Percentiles rank a stretch among this genome's conserved stretches.
Conservation (phyloP, 2,113 vertebrate species). For the Oreocharis arfaki region DNA sequence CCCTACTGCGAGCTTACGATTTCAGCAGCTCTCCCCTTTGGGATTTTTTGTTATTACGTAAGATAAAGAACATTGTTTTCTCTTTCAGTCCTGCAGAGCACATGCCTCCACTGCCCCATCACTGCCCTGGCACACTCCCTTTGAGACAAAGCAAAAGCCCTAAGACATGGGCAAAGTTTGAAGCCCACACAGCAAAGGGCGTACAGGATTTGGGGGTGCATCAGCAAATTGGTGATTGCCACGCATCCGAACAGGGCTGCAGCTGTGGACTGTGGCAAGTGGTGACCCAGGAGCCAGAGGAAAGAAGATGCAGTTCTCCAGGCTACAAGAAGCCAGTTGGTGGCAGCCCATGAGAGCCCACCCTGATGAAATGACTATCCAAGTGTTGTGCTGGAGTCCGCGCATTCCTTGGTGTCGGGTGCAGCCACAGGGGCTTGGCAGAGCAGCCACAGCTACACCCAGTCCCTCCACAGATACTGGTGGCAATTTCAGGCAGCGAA, state of each 20-base stretch:
- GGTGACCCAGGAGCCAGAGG: background rate
- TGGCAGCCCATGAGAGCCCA: background rate
- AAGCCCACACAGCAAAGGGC: background rate
- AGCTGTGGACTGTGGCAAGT: background rate
- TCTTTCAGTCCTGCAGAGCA: background rate
- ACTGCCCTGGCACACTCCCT: background rate
- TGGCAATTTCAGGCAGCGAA: background rate
- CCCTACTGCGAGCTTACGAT: background rate
- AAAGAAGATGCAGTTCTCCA: background rate
- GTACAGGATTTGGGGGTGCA: background rate
- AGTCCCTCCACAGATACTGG: background rate
- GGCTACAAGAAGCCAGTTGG: rapidly evolving
- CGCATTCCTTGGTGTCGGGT: constrained; percentile 44
- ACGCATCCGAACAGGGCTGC: background rate
- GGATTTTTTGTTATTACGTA: background rate
- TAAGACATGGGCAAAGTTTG: background rate
- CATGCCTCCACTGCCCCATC: background rate
- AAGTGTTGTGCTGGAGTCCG: constrained; percentile 31
- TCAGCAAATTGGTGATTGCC: background rate
- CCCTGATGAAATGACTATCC: background rate
- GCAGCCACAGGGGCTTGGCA: constrained; percentile 70
- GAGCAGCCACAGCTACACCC: constrained; percentile 5
- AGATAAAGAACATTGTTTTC: background rate
- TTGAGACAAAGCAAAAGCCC: background rate
- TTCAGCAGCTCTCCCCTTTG: background rate